Evolutionary conservation across 2,888 invertebrate species (phyloP), one percentile per base, ranked within the genome.

Genomic region (Drosophila niveifrons): DNA sequence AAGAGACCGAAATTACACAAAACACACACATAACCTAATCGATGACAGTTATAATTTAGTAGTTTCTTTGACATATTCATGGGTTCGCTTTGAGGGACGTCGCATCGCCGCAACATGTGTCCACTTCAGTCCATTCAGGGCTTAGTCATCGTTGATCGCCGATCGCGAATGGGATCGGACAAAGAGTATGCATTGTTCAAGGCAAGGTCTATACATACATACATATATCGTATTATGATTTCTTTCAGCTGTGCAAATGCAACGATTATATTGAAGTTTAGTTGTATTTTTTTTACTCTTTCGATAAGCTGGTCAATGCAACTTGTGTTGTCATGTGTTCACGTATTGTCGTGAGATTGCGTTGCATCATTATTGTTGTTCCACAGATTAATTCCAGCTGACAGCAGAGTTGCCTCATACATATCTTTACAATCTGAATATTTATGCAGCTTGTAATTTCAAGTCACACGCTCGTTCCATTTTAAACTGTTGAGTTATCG

Each of bases 371-470:
- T 55, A 63, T 71, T 55, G 39, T 63, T 46, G 39, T 63, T 46
- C 31, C 3, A 2, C 36, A 34, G 47, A 29, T 18, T 28, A 39
- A 10, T 50, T 53, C 28, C 69, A 68, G 72, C 75, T 72, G 71
- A 67, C 59, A 71, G 28, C 66, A 28, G 66, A 34, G n/a, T 48
- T 58, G 47, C 9, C 55, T 36, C 18, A 51, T 2, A 23, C n/a
- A 28, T 46, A 34, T 57, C n/a, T 29, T 39, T 57, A 66, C 67
- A 48, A 15, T 48, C 29, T 43, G 18, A 44, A 31, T 44, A 13
- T 66, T 71, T 34, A 34, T 53, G 48, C 53, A 67, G 55, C 68
- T 59, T 47, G 50, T 43, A 31, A 13, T 11, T 8, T 29, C 2
- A 28, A 53, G 28, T 15, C 41, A 23, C 29, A 29, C 18, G 43